A percentile compares a stretch with the other conserved stretches of the same genome.
These are phyloP conservation scores for Lophius piscatorius DNA, from an alignment of 2,113 vertebrate genomes.

Conservation along the genomic window DNA sequence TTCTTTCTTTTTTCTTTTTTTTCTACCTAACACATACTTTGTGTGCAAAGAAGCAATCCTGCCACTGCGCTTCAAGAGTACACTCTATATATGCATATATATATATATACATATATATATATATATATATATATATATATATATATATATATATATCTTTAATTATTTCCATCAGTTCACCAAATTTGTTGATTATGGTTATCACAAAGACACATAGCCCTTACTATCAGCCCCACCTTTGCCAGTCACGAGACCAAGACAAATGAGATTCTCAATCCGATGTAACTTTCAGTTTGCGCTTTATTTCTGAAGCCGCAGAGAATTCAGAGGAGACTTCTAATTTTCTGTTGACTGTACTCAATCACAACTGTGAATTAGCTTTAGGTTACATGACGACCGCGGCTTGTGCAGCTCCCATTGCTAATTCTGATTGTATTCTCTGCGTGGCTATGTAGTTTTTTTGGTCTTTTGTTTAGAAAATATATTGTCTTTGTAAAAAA, in stretches of 20 bases:
- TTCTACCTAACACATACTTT: slow-evolving; percentile 54
- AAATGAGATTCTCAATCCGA: slow-evolving; percentile 31
- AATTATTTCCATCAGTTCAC: slow-evolving; percentile 41
- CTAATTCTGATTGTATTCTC: slow-evolving; percentile 73
- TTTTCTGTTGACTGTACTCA: slow-evolving; percentile 45
- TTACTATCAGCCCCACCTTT: too few species aligned
- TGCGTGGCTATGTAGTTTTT: slow-evolving; percentile 71
- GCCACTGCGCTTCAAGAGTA: slow-evolving; percentile 35
- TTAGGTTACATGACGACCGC: slow-evolving; percentile 44
- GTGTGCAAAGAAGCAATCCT: slow-evolving; percentile 49
- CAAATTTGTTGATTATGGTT: slow-evolving; percentile 35
- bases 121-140: slow-evolving; percentile 27
- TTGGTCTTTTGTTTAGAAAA: slow-evolving; percentile 64
- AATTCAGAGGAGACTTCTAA: slow-evolving; percentile 16
- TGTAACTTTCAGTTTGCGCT: slow-evolving; percentile 22
- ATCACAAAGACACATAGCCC: too few species aligned
- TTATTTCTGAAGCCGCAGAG: slow-evolving; percentile 19
- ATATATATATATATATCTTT: slow-evolving; percentile 27
- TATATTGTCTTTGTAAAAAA: slow-evolving; percentile 2
- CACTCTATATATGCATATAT: slow-evolving; percentile 45
- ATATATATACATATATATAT: slow-evolving; percentile 30
- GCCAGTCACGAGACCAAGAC: too few species aligned
- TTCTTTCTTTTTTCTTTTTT: slow-evolving; percentile 38
- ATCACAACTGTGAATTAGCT: slow-evolving; percentile 64
- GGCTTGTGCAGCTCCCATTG: slow-evolving; percentile 65